Percentiles rank a stretch among this genome's conserved stretches.
Conservation (phyloP, 1,140 invertebrate species). For the Eurosta solidaginis region DNA sequence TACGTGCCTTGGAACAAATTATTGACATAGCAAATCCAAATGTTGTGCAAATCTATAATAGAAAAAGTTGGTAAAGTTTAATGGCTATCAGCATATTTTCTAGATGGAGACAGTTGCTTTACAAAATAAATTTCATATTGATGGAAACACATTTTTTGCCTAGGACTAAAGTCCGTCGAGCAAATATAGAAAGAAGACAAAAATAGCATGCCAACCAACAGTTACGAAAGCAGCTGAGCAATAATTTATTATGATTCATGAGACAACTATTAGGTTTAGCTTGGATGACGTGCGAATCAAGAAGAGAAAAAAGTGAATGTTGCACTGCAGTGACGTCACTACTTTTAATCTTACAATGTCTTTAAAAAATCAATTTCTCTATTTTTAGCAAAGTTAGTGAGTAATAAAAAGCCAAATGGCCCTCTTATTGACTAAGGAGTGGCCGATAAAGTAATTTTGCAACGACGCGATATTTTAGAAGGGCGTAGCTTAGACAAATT, state of each 20-base stretch:
- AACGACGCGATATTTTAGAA: neutral
- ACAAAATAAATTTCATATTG: no score
- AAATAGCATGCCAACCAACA: no score
- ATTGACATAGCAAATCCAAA: conserved; percentile 4
- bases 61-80: neutral
- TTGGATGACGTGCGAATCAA: no score
- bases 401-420: neutral
- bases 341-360: no score
- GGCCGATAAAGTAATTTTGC: neutral
- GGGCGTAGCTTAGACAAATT: neutral
- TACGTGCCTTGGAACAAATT: conserved; percentile 17
- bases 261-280: no score
- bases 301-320: no score
- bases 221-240: no score
- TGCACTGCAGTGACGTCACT: no score
- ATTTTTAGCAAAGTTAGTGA: neutral
- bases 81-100: neutral
- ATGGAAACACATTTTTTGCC: no score
- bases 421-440: neutral
- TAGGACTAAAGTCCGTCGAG: no score
- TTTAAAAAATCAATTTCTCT: neutral
- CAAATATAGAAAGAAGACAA: no score
- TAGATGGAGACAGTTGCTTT: neutral
- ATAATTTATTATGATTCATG: no score
- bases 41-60: conserved; percentile 13